Conservation (phyloP, 2,888 invertebrate genomes). For the Pollenia angustigena region DNA sequence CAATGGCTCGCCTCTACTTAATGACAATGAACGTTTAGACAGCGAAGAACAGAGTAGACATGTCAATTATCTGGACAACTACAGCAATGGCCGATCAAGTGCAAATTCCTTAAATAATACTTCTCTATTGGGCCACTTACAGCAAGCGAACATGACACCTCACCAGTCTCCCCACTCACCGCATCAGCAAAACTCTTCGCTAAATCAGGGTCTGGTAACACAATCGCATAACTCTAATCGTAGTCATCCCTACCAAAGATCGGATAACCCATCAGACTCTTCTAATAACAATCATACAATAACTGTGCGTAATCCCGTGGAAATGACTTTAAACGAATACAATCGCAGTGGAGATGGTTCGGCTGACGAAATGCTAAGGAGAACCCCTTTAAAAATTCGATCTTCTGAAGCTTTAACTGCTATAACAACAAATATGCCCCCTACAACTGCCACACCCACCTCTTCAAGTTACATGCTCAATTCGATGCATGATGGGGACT, state of each 20-base stretch:
- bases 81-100: slow-evolving; percentile 51
- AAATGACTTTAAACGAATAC: slow-evolving; percentile 84
- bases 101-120: slow-evolving; percentile 40
- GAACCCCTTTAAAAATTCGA: slow-evolving; percentile 81
- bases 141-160: slow-evolving; percentile 47
- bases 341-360: slow-evolving; percentile 78
- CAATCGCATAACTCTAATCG: slow-evolving; percentile 76
- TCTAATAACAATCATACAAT: slow-evolving; percentile 75
- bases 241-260: slow-evolving; percentile 77
- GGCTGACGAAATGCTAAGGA: slow-evolving; percentile 80
- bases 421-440: slow-evolving; percentile 57
- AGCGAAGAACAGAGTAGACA: slow-evolving; percentile 60
- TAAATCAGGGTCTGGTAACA: slow-evolving; percentile 45
- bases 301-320: slow-evolving; percentile 80
- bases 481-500: slow-evolving; percentile 78
- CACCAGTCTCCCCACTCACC: slow-evolving; percentile 55
- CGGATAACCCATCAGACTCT: slow-evolving; percentile 75
- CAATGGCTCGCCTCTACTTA: slow-evolving; percentile 59
- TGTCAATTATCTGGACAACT: slow-evolving; percentile 51
- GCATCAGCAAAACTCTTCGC: slow-evolving; percentile 48
- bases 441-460: slow-evolving; percentile 65
- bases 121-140: slow-evolving; percentile 59
- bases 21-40: slow-evolving; percentile 58
- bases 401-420: slow-evolving; percentile 78
- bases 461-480: slow-evolving; percentile 77